These are phyloP conservation scores for Calosoma granatense DNA, from an alignment of 1,140 invertebrate species.

Conservation along the genomic window DNA sequence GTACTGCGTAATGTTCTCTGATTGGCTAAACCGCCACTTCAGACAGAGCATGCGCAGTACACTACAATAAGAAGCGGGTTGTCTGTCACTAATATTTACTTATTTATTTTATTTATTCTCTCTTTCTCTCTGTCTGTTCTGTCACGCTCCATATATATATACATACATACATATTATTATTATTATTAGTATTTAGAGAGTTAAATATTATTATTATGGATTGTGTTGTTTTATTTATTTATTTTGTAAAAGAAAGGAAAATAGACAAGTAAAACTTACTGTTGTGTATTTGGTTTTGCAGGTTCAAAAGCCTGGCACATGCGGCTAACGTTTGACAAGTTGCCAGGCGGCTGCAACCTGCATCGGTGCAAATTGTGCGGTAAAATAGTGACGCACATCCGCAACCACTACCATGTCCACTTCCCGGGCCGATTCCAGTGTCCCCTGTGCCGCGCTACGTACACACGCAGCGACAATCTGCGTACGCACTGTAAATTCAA, in stretches of 20 bases:
- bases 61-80: not conserved
- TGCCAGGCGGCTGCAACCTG: constrained; percentile 77
- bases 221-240: not conserved
- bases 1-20: not conserved
- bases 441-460: constrained; percentile 73
- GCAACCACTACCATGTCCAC: constrained; percentile 84
- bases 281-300: constrained; percentile 60
- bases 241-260: not conserved
- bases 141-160: no score
- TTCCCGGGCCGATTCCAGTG: constrained; percentile 81
- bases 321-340: constrained; percentile 80
- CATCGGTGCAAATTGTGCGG: constrained; percentile 84
- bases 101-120: not conserved
- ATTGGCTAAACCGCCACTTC: not conserved
- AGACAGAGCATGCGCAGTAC: not conserved
- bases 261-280: not conserved
- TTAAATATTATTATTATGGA: no score
- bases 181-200: no score
- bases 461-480: constrained; percentile 79
- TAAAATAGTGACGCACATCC: constrained; percentile 83
- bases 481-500: constrained; percentile 82
- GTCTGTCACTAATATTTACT: not conserved
- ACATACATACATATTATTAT: no score
- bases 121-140: no score
- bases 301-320: constrained; percentile 86